Evolutionary conservation across 2,797 vertebrate species (phyloP), one percentile per base, ranked within the genome.

Genomic region (Smutsia gigantea): DNA sequence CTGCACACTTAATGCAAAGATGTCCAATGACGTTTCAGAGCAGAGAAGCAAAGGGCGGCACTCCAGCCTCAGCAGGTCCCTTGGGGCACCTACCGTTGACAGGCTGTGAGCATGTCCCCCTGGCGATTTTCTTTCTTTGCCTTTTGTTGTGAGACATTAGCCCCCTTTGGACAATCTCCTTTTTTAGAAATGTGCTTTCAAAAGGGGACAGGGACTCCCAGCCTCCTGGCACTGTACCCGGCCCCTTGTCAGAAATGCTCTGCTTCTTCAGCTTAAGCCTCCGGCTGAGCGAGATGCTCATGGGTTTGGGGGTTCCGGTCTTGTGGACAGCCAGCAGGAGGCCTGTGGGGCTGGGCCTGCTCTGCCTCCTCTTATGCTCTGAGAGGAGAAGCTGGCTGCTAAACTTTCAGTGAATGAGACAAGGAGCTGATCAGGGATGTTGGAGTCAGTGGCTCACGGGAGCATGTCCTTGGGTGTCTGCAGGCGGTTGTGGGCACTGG

Each of bases 281-380:
- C 12, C 13, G 51, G 4, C n/a, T 5, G 49, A 77, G 68, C 1
- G 14, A 75, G 25, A 18, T 1, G 0, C 4, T 29, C 4, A 17
- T n/a, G 2, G 8, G 0, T 0, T 1, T 2, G 29, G n/a, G 18
- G 31, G 9, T 1, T 14, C 55, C 29, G 14, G 5, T 2, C 27
- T 29, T 34, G 7, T 8, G 0, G 1, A 5, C 13, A 27, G 17
- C 34, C 27, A 0, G 31, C 31, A 34, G 31, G 27, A 15, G 0
- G 19, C 0, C 14, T n/a, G 23, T 2, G 9, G 27, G 42, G 4
- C 27, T 79, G 13, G 14, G 18, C 13, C 3, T 46, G 51, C 51
- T 31, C 49, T 17, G 18, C 13, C 31, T 12, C 69, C 37, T 37
- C 37, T 7, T 15, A 14, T 15, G 59, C 59, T 82, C 53, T 31